Conservation (phyloP, 2,113 vertebrate genomes). For the Madoqua kirkii region DNA sequence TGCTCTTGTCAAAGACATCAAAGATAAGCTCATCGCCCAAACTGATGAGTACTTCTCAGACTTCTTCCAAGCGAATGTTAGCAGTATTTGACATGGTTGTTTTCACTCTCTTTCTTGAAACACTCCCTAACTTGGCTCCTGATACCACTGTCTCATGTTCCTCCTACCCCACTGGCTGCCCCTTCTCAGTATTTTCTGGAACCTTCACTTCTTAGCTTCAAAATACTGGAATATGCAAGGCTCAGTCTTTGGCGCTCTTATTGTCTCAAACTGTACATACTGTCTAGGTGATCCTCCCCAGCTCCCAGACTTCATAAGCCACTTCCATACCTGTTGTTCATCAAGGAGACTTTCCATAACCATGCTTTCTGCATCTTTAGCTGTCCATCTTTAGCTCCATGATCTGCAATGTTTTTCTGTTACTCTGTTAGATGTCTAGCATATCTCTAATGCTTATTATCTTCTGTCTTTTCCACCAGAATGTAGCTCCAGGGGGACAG, state of each 20-base stretch:
- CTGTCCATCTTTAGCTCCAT: background rate
- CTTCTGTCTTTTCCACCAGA: background rate
- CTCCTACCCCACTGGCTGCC: too few relatives aligned
- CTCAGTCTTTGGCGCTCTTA: background rate
- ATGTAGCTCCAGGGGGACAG: background rate
- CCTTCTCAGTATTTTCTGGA: background rate
- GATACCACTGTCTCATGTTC: background rate
- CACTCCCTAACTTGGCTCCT: too few relatives aligned
- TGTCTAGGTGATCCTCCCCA: background rate
- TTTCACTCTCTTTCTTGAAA: background rate
- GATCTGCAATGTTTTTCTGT: background rate
- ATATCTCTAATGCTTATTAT: background rate
- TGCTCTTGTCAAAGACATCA: background rate
- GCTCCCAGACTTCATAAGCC: background rate
- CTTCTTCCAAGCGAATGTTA: background rate
- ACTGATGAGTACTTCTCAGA: fast-evolving
- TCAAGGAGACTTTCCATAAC: background rate
- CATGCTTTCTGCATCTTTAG: too few relatives aligned
- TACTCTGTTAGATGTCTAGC: background rate
- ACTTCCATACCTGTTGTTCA: background rate
- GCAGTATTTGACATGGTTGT: fast-evolving
- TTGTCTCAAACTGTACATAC: background rate
- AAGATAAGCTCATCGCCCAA: background rate
- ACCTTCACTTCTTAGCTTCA: background rate
- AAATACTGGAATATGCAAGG: too few relatives aligned